phyloP scores from a whole-genome alignment of 2,797 vertebrate genomes.

The Poeciliopsis paucimaculata region DNA sequence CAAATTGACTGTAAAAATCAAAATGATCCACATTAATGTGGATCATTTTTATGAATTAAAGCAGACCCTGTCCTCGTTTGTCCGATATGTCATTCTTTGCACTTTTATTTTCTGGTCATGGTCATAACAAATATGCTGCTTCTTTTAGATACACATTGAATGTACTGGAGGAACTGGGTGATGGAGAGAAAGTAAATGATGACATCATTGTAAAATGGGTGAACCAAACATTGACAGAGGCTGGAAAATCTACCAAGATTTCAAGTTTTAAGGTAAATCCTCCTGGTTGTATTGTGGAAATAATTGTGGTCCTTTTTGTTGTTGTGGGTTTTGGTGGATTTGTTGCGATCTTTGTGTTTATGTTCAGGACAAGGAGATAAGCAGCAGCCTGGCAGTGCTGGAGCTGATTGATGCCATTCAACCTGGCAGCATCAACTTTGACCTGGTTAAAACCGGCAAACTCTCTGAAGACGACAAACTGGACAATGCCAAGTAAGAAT shows the following conservation, averaged over 20 bases:
- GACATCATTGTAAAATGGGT: conserved; percentile 95
- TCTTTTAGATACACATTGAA: conserved; percentile 90
- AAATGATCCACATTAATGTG: background rate
- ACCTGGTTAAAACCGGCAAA: conserved; percentile 89
- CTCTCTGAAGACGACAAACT: conserved; percentile 91
- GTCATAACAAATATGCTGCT: background rate
- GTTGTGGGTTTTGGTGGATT: background rate
- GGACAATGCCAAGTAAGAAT: conserved; percentile 92
- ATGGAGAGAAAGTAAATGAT: conserved; percentile 93
- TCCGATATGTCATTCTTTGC: background rate
- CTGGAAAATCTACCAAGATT: conserved; percentile 91
- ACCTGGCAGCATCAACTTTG: conserved; percentile 91
- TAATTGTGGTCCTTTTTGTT: background rate
- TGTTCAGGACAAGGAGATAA: conserved; percentile 92
- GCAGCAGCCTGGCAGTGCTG: conserved; percentile 92
- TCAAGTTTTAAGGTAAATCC: conserved; percentile 90
- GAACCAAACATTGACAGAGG: conserved; percentile 87
- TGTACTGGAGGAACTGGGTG: conserved; percentile 89
- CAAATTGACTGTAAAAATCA: background rate
- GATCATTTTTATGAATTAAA: background rate
- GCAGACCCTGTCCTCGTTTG: background rate
- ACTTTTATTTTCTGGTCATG: background rate
- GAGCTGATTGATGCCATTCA: conserved; percentile 98
- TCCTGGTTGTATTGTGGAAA: background rate
- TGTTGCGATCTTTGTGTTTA: background rate